These are phyloP conservation scores for Vanacampus margaritifer DNA, from an alignment of 2,113 vertebrate species.

Conservation along the genomic window DNA sequence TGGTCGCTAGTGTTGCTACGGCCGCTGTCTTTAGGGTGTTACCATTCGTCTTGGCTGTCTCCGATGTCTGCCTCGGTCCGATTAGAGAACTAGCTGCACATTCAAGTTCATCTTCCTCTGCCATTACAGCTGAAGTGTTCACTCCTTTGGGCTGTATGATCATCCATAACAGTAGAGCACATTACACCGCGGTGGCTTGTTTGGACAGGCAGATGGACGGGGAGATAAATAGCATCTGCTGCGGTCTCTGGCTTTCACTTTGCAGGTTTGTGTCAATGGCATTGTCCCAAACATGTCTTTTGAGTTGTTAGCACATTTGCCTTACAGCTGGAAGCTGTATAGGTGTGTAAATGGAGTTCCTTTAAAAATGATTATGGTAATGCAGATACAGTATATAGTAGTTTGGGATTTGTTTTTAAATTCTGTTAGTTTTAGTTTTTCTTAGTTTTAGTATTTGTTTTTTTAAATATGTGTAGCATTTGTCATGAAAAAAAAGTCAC, in stretches of 20 bases:
- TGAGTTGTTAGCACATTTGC: background rate
- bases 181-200: slow-evolving; percentile 51
- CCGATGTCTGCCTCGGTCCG: slow-evolving; percentile 37
- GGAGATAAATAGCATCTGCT: slow-evolving; percentile 54
- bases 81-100: slow-evolving; percentile 35
- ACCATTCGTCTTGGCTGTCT: slow-evolving; percentile 46
- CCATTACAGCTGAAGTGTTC: slow-evolving; percentile 58
- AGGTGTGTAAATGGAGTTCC: no score
- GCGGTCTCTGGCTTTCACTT: slow-evolving; percentile 31
- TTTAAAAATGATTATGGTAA: no score
- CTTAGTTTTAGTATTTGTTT: no score
- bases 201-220: slow-evolving; percentile 60
- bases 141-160: slow-evolving; percentile 53
- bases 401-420: no score
- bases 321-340: background rate
- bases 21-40: slow-evolving; percentile 22
- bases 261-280: slow-evolving; percentile 24
- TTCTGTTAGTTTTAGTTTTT: no score
- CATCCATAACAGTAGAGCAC: slow-evolving; percentile 57
- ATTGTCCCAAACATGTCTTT: background rate
- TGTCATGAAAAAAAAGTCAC: no score
- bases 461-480: no score
- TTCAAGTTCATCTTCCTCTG: slow-evolving; percentile 48
- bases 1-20: slow-evolving; percentile 25
- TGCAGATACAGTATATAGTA: no score